Evolutionary conservation across 2,113 vertebrate genomes (phyloP).

Genomic region (Corythoichthys haematopterus): DNA sequence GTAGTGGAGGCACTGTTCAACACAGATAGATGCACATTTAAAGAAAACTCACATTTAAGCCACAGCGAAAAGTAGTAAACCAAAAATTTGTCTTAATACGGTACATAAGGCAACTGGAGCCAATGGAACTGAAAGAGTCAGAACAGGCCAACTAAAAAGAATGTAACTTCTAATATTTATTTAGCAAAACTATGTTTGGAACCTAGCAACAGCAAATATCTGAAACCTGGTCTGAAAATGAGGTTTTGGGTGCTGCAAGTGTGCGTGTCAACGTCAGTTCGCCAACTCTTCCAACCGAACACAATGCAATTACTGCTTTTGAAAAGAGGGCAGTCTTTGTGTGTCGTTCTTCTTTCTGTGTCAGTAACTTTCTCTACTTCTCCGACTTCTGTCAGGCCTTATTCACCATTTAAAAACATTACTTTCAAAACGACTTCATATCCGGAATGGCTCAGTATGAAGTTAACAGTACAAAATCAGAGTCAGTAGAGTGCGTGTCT

Average conservation of each 20-base stretch:
- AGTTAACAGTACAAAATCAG: neutral
- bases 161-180: too few species aligned
- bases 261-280: conserved; percentile 38
- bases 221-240: neutral
- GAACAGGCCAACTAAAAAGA: too few species aligned
- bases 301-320: conserved; percentile 42
- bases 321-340: conserved; percentile 29
- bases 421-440: neutral
- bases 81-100: too few species aligned
- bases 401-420: neutral
- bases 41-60: neutral
- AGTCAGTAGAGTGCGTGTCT: neutral
- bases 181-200: neutral
- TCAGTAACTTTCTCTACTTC: conserved; percentile 6
- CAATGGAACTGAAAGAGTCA: too few species aligned
- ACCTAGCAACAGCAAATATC: neutral
- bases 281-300: conserved; percentile 40
- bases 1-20: conserved; percentile 81
- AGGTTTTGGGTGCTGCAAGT: neutral
- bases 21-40: neutral
- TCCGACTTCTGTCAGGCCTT: conserved; percentile 1
- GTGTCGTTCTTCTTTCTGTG: conserved; percentile 3
- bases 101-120: too few species aligned
- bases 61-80: too few species aligned
- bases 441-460: neutral